Percentiles rank a stretch among this genome's conserved stretches.
Evolutionary conservation across 2,113 vertebrate genomes (phyloP).

Genomic region (Oncorhynchus nerka): DNA sequence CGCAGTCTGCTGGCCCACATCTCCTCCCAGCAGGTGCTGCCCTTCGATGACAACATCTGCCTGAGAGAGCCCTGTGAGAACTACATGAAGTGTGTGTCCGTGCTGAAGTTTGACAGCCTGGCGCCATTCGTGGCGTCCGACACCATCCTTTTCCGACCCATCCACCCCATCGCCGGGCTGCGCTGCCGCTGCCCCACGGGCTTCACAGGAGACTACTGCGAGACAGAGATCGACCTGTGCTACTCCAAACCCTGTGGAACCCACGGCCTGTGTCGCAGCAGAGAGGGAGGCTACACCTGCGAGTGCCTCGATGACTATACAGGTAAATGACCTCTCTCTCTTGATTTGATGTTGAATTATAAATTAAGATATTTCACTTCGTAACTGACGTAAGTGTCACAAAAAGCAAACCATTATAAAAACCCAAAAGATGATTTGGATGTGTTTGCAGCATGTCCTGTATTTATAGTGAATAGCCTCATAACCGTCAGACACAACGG

Average conservation of each 20-base stretch:
- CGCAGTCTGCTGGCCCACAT: conserved; percentile 85
- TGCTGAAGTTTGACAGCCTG: conserved; percentile 92
- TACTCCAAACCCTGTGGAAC: conserved; percentile 90
- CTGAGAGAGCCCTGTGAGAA: conserved; percentile 94
- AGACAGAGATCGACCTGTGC: conserved; percentile 95
- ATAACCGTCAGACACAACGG: neutral
- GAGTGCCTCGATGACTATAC: conserved; percentile 88
- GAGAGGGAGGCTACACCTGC: conserved; percentile 92
- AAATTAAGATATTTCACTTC: neutral
- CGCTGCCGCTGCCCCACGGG: conserved; percentile 90
- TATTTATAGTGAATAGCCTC: neutral
- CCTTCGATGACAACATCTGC: conserved; percentile 98
- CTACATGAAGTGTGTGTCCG: conserved; percentile 97
- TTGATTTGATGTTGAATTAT: neutral
- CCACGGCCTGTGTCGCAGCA: conserved; percentile 84
- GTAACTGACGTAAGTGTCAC: neutral
- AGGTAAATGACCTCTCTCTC: conserved; percentile 70
- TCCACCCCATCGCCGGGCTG: conserved; percentile 89
- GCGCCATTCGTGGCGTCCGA: conserved; percentile 91
- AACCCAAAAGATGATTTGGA: neutral
- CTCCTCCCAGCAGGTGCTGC: conserved; percentile 89
- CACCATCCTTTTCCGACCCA: conserved; percentile 93
- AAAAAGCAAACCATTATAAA: neutral
- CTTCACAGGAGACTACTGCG: conserved; percentile 94
- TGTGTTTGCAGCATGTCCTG: neutral